These are phyloP conservation scores for Zaprionus ghesquierei DNA, from an alignment of 1,140 invertebrate species.

Conservation along the genomic window DNA sequence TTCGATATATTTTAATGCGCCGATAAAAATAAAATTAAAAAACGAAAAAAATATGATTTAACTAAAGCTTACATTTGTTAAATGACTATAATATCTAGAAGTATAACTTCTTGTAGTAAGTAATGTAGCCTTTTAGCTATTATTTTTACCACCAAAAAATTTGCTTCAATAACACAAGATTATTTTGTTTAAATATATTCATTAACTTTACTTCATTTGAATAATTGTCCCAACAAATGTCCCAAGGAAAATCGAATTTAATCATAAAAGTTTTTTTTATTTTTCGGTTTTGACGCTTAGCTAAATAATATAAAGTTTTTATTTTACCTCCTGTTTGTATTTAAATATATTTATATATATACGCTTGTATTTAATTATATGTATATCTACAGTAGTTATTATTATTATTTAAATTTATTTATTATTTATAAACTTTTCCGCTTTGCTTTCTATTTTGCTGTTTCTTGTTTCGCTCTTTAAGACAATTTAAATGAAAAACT, in stretches of 20 bases:
- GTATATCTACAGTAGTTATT: conserved; percentile 79
- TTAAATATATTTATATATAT: conserved; percentile 65
- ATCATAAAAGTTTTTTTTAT: conserved; percentile 81
- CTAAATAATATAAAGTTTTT: conserved; percentile 60
- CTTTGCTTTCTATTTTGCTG: conserved; percentile 43
- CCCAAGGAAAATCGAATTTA: conserved; percentile 41
- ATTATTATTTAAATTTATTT: conserved; percentile 75
- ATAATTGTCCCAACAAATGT: not conserved
- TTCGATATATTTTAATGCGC: not conserved
- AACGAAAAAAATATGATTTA: no score
- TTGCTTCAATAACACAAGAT: no score
- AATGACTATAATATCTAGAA: no score
- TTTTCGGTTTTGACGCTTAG: conserved; percentile 75
- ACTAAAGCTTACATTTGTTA: no score
- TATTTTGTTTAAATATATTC: not conserved
- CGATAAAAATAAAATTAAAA: no score
- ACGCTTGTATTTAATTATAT: conserved; percentile 67
- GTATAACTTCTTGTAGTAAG: no score
- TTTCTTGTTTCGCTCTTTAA: not conserved
- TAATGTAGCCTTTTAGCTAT: no score
- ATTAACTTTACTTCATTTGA: not conserved
- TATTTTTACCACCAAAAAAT: no score
- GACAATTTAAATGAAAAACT: not conserved
- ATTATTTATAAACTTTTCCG: conserved; percentile 51
- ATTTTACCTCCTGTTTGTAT: conserved; percentile 42